Evolutionary conservation across 2,888 invertebrate species (phyloP).

Genomic region (Cephus spinipes): DNA sequence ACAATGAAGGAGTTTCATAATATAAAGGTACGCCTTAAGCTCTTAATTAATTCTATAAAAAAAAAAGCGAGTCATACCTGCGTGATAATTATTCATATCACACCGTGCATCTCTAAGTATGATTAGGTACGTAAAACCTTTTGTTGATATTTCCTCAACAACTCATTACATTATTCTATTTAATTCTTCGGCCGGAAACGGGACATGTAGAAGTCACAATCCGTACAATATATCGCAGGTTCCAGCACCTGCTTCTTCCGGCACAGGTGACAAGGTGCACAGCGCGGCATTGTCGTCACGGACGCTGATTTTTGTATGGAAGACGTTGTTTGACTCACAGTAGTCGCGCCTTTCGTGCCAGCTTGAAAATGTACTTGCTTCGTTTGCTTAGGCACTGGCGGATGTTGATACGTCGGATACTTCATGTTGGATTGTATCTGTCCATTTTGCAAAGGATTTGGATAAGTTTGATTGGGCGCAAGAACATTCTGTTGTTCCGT

Average conservation of each 20-base stretch:
- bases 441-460: constrained; percentile 56
- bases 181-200: constrained; percentile 78
- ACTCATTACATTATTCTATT: constrained; percentile 20
- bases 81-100: not conserved
- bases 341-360: constrained; percentile 76
- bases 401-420: constrained; percentile 74
- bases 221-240: constrained; percentile 86
- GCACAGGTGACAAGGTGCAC: constrained; percentile 86
- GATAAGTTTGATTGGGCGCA: constrained; percentile 57
- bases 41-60: constrained; percentile 9
- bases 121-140: not conserved
- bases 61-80: not conserved
- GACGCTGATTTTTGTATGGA: constrained; percentile 76
- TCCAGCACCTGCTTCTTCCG: constrained; percentile 84
- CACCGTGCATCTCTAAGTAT: not conserved
- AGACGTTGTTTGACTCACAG: constrained; percentile 77
- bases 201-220: constrained; percentile 94
- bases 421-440: constrained; percentile 62
- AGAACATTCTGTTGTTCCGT: constrained; percentile 61
- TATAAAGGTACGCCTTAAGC: not conserved
- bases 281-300: constrained; percentile 63
- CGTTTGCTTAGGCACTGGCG: constrained; percentile 71
- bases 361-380: constrained; percentile 79
- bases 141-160: not conserved
- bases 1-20: constrained; percentile 15